These are phyloP conservation scores for Nephrotoma appendiculata DNA, from an alignment of 2,888 invertebrate species.

Conservation along the genomic window DNA sequence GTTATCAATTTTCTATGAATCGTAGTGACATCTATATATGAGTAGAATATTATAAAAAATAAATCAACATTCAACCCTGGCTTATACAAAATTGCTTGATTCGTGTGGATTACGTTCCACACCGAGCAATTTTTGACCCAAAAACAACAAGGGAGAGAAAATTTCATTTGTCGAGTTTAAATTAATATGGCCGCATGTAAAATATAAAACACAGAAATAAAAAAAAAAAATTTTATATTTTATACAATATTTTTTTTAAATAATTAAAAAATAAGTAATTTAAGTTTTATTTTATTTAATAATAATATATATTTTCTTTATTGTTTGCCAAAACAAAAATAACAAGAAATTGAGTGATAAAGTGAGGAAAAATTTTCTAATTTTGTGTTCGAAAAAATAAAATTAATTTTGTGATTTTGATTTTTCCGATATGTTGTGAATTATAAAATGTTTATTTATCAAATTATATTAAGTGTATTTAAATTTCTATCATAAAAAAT, in stretches of 20 bases:
- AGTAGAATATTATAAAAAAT: not conserved
- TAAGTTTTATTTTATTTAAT: not conserved
- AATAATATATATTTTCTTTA: not conserved
- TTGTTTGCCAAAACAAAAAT: not conserved
- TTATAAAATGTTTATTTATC: not conserved
- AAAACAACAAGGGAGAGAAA: not conserved
- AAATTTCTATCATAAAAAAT: not conserved
- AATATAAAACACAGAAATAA: not conserved
- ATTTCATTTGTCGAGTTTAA: constrained; percentile 3
- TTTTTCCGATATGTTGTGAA: not conserved
- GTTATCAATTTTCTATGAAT: not conserved
- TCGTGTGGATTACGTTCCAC: not conserved
- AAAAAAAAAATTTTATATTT: not conserved
- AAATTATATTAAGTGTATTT: not conserved
- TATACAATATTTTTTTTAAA: not conserved
- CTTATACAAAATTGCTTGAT: not conserved
- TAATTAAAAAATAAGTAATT: constrained; percentile 3
- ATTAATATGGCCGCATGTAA: constrained; percentile 6
- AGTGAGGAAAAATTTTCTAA: not conserved
- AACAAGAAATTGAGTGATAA: not conserved
- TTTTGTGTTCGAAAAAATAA: not conserved
- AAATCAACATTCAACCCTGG: not conserved
- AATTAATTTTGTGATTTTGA: not conserved
- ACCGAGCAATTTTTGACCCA: not conserved
- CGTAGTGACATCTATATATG: not conserved